Evolutionary conservation across 2,888 invertebrate genomes (phyloP).

Genomic region (Rhingia rostrata): DNA sequence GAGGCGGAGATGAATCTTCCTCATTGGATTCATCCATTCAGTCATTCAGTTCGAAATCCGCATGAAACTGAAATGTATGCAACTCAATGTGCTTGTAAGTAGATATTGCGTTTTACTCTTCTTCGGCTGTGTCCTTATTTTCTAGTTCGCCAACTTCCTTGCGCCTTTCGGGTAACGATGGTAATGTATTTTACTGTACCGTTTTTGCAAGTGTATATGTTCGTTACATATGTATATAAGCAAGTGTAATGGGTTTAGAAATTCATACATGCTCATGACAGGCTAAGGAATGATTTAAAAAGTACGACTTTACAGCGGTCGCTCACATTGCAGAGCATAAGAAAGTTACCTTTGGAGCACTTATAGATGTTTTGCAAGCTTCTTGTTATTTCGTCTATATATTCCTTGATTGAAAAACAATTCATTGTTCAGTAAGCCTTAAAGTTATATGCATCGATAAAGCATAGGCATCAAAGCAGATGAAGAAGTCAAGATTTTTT

Average conservation of each 20-base stretch:
- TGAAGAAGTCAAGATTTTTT: no score
- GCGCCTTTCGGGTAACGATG: slow-evolving; percentile 29
- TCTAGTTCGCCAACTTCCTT: slow-evolving; percentile 52
- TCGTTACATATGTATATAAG: not conserved
- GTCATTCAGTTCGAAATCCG: slow-evolving; percentile 44
- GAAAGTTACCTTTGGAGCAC: slow-evolving; percentile 4
- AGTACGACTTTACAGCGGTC: slow-evolving; percentile 12
- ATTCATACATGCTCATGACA: slow-evolving; percentile 39
- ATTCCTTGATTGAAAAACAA: not conserved
- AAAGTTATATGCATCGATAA: not conserved
- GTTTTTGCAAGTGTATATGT: slow-evolving; percentile 41
- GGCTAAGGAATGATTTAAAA: slow-evolving; percentile 32
- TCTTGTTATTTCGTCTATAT: not conserved
- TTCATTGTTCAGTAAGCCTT: not conserved
- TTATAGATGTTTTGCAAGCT: not conserved
- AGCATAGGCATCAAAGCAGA: no score
- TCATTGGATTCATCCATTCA: slow-evolving; percentile 62
- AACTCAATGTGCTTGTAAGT: slow-evolving; percentile 28
- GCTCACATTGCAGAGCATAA: slow-evolving; percentile 20
- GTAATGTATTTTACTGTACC: slow-evolving; percentile 51
- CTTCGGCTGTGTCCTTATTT: slow-evolving; percentile 38
- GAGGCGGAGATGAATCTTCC: slow-evolving; percentile 57
- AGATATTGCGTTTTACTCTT: slow-evolving; percentile 39
- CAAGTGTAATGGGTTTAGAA: slow-evolving; percentile 45
- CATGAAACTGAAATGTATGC: slow-evolving; percentile 20